phyloP scores from a whole-genome alignment of 2,888 invertebrate genomes.

The Choristoneura rosaceana region DNA sequence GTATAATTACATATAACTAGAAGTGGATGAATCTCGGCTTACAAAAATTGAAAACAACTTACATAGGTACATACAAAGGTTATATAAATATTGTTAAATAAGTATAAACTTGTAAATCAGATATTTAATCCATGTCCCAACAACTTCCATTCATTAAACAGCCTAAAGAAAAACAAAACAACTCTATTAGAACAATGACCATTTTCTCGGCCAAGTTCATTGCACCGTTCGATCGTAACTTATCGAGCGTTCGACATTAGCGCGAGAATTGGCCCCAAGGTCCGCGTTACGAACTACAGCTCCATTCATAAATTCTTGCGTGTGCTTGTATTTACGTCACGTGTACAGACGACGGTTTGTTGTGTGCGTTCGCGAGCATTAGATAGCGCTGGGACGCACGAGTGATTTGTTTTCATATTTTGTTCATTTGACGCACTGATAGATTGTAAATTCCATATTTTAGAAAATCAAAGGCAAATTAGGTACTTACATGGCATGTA shows the following conservation, averaged over 20 bases:
- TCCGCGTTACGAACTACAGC: constrained; percentile 21
- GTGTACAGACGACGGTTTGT: constrained; percentile 6
- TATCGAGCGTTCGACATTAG: constrained; percentile 31
- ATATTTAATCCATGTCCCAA: neutral
- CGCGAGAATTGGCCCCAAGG: constrained; percentile 39
- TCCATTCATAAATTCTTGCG: constrained; percentile 68
- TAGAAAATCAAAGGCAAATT: no score
- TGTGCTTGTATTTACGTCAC: constrained; percentile 41
- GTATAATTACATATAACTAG: no score
- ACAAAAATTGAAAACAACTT: no score
- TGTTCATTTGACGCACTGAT: no score
- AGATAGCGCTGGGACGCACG: constrained; percentile 29
- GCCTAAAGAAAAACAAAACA: neutral
- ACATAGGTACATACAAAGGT: no score
- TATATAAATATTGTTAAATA: no score
- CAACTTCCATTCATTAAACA: neutral
- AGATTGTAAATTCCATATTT: no score
- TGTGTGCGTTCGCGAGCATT: constrained; percentile 44
- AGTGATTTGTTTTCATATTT: neutral
- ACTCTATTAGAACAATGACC: constrained; percentile 28
- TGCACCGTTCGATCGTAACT: constrained; percentile 58
- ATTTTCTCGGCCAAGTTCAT: constrained; percentile 64
- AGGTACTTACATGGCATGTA: no score
- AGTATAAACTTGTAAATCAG: no score
- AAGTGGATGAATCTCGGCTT: no score